Conservation (phyloP, 2,797 vertebrate genomes). For the Chelon labrosus region DNA sequence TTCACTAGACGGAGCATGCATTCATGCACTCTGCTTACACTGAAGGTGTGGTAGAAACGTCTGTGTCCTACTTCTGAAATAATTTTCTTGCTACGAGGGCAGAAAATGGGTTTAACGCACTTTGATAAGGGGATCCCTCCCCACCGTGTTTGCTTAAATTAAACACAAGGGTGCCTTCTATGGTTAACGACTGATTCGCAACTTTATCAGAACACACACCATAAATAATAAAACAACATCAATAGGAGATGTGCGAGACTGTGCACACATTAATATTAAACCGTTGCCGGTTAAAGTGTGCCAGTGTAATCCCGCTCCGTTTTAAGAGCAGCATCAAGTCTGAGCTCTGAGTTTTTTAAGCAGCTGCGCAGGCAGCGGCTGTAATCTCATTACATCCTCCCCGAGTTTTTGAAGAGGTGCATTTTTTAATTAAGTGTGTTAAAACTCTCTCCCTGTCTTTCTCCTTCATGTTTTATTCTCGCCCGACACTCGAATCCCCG, state of each 20-base stretch:
- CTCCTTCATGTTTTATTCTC: not conserved
- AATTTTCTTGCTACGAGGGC: not conserved
- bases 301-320: slow-evolving; percentile 32
- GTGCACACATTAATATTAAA: slow-evolving; percentile 26
- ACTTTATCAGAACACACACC: slow-evolving; percentile 1
- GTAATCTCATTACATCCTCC: slow-evolving; percentile 37
- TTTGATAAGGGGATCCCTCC: slow-evolving; percentile 6
- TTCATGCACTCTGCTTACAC: not conserved
- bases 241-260: not conserved
- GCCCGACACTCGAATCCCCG: slow-evolving; percentile 14
- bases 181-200: slow-evolving; percentile 23
- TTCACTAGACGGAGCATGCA: not conserved
- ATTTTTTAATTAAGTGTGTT: not conserved
- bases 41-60: slow-evolving; percentile 11
- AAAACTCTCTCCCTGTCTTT: slow-evolving; percentile 24
- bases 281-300: slow-evolving; percentile 13
- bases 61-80: slow-evolving; percentile 28
- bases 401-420: slow-evolving; percentile 31
- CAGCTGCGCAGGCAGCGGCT: slow-evolving; percentile 21
- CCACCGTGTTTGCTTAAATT: slow-evolving; percentile 14
- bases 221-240: slow-evolving; percentile 34
- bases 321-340: slow-evolving; percentile 37
- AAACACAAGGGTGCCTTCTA: slow-evolving; percentile 8
- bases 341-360: slow-evolving; percentile 26
- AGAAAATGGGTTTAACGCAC: slow-evolving; percentile 23